Evolutionary conservation across 2,888 invertebrate species (phyloP), one percentile per base, ranked within the genome.

Genomic region (Lithophane semibrunnea): DNA sequence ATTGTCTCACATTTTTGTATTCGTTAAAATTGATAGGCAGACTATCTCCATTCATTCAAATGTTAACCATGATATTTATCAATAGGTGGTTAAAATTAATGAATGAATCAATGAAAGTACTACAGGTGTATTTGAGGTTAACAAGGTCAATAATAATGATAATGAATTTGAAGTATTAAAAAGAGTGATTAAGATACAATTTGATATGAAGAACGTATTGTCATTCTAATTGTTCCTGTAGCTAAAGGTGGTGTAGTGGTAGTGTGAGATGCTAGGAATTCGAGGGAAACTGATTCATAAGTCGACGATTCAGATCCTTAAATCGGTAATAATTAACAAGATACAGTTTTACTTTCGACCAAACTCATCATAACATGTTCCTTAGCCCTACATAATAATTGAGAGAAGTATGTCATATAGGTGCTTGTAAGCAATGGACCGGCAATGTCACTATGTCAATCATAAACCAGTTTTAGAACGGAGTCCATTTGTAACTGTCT

Each of bases 401-500:
- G 72, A 69, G 79, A 47, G 69, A 75, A 82, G 64, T 79, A 24
- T 75, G 83, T 65, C 79, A 60, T 56, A 58, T 24, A 24, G 29
- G 65, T 73, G 79, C 68, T 72, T 63, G 68, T 47, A 63, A 24
- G 61, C 61, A 37, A 82, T 75, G 60, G 64, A 75, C 75, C 64
- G 61, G 64, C 60, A 60, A 72, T 79, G 82, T 79, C 75, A 82
- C 79, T 82, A 61, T 82, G 82, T 82, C 82, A 82, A 64, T 72
- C 83, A 79, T 66, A 79, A 79, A 82, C 79, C 12, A 65, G 79
- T 82, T 82, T 69, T 66, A 54, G 18, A 75, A 79, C 29, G 72
- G 65, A 42, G 72, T 54, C n/a, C n/a, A 75, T 69, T 72, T 68
- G 65, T 56, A 75, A 70, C 42, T 77, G 52, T 60, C 73, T 65